A percentile compares a stretch with the other conserved stretches of the same genome.
phyloP scores from a whole-genome alignment of 2,113 vertebrate genomes.

The Nycticorax nycticorax region DNA sequence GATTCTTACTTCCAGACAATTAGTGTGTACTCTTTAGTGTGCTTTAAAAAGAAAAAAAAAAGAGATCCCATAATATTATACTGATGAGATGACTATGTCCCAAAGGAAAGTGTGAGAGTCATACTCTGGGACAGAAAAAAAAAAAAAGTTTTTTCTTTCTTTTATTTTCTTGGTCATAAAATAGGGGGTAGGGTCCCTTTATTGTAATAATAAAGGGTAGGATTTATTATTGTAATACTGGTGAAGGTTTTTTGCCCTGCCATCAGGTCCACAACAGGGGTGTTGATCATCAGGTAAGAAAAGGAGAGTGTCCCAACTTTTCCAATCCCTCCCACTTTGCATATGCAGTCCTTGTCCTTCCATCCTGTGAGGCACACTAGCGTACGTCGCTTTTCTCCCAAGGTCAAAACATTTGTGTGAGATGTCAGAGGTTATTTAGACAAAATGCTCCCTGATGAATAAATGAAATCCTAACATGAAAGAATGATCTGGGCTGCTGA shows the following conservation, averaged over 20 bases:
- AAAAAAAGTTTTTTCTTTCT: fast-evolving
- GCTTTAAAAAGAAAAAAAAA: background rate
- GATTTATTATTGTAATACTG: fast-evolving
- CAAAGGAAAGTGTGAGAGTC: fast-evolving
- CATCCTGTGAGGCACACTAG: fast-evolving
- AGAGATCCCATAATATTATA: fast-evolving
- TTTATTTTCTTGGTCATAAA: too few relatives aligned
- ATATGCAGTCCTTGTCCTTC: fast-evolving
- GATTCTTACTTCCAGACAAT: fast-evolving
- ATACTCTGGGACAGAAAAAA: background rate
- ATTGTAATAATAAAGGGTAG: fast-evolving
- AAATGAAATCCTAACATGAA: background rate
- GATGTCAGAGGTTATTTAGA: background rate
- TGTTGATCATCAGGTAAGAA: too few relatives aligned
- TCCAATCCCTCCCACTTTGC: background rate
- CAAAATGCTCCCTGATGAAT: background rate
- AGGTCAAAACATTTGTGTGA: fast-evolving
- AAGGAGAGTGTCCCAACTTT: fast-evolving
- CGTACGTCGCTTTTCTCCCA: fast-evolving
- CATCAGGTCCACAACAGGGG: too few relatives aligned
- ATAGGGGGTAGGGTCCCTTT: fast-evolving
- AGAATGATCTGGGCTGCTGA: background rate
- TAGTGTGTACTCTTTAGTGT: fast-evolving
- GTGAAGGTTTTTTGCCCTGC: too few relatives aligned
- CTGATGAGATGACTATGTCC: background rate